A percentile compares a stretch with the other conserved stretches of the same genome.
Conservation (phyloP, 2,113 vertebrate genomes). For the Coregonus clupeaformis region DNA sequence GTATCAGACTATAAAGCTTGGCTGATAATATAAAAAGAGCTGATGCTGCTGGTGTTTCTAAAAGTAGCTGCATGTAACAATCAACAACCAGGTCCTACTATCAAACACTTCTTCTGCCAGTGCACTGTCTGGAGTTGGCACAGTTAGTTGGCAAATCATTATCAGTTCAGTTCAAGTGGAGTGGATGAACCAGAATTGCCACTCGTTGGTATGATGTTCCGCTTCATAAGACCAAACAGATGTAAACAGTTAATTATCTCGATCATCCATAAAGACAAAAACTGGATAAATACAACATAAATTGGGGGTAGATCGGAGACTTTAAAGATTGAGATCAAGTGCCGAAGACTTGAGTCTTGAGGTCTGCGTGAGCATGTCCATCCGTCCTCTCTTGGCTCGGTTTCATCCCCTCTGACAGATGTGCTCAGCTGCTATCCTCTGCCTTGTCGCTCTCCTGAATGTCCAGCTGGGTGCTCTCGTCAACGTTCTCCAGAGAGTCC, state of each 20-base stretch:
- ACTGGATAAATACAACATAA: background rate
- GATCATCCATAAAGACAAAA: constrained; percentile 6
- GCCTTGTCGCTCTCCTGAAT: constrained; percentile 50
- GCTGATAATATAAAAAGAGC: background rate
- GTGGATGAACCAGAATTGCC: constrained; percentile 33
- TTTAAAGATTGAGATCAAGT: background rate
- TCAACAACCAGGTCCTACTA: background rate
- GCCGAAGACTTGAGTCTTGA: constrained; percentile 16
- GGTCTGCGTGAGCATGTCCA: background rate
- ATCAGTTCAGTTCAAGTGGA: constrained; percentile 29
- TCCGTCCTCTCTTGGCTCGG: background rate
- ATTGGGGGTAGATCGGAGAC: background rate
- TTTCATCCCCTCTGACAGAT: background rate
- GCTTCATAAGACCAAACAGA: constrained; percentile 26
- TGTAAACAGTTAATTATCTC: constrained; percentile 58
- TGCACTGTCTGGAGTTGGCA: background rate
- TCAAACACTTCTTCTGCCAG: background rate
- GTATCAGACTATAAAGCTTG: background rate
- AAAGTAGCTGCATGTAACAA: background rate
- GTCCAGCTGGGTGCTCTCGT: constrained; percentile 67
- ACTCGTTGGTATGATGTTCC: constrained; percentile 38
- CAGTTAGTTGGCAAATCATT: constrained; percentile 11
- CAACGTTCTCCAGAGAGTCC: constrained; percentile 77
- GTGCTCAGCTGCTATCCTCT: constrained; percentile 61
- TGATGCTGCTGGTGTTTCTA: background rate